phyloP scores from a whole-genome alignment of 2,797 vertebrate genomes.

The Pipistrellus pygmaeus region DNA sequence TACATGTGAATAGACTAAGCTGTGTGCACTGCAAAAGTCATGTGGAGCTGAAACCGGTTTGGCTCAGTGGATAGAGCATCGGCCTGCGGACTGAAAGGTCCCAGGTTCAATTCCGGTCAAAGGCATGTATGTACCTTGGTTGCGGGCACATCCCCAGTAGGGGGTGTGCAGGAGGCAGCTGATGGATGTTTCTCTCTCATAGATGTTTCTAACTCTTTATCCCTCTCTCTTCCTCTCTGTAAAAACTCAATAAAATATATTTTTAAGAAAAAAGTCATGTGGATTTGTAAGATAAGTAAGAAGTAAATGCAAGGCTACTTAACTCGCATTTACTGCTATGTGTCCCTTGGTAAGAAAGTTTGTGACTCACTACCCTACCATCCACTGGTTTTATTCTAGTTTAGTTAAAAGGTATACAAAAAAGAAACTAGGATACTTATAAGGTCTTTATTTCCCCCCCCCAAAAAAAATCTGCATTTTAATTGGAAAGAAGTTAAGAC shows the following conservation, averaged over 20 bases:
- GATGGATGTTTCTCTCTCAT: too few species aligned
- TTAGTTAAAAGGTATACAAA: background rate
- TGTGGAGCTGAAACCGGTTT: too few species aligned
- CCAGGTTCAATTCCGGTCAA: too few species aligned
- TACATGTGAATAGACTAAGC: background rate
- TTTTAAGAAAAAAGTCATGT: background rate
- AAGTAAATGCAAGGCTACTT: slow-evolving; percentile 39
- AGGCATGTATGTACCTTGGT: too few species aligned
- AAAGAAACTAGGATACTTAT: background rate
- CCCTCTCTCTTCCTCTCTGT: too few species aligned
- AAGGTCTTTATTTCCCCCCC: background rate
- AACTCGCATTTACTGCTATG: background rate
- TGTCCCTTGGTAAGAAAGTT: background rate
- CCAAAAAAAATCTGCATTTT: background rate
- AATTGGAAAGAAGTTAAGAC: slow-evolving; percentile 50
- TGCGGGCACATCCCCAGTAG: too few species aligned
- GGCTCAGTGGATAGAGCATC: too few species aligned
- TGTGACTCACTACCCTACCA: background rate
- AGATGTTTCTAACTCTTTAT: too few species aligned
- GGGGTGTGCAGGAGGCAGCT: too few species aligned
- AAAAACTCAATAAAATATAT: too few species aligned
- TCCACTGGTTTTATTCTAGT: background rate
- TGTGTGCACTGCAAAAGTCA: background rate
- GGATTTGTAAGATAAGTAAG: background rate
- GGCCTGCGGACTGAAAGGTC: too few species aligned